Base-by-base conservation (phyloP, 35 echinoderm and acorn worm genomes). In the Holothuria glaberrima region DNA sequence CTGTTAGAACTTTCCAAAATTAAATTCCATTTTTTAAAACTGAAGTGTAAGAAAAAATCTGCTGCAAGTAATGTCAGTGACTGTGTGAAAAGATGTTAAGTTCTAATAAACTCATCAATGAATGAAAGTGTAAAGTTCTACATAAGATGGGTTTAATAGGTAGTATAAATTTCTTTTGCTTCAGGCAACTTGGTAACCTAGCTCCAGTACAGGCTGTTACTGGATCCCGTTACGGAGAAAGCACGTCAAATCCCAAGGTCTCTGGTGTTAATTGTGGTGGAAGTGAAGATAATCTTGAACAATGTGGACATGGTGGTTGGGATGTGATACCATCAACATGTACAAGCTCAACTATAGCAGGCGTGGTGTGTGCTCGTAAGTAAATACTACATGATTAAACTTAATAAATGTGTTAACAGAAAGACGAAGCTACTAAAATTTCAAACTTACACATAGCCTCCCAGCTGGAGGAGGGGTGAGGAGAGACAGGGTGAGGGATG, bases 361-460 rank as follows among this genome's bases (percentile, higher is more conserved):
- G 91, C 25, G 91, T 92, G 36, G 50, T 86, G 18, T 92, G 91
- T 59, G 41, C 91, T 26, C 85, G 91, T 92, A 65, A 92, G 91
- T 69, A 29, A 69, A 26, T 10, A 84, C 35, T 22, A 6, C 19
- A 16, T 89, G 48, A 44, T 48, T 19, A 66, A 2, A 12, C 7
- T 12, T 7, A n/a, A n/a, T n/a, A n/a, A n/a, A n/a, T n/a, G n/a
- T n/a, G n/a, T n/a, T n/a, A n/a, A n/a, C n/a, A n/a, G 52, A 83
- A 25, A 14, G 30, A 26, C 20, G 25, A n/a, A n/a, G n/a, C n/a
- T n/a, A n/a, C n/a, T n/a, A n/a, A n/a, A n/a, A n/a, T n/a, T n/a
- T n/a, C n/a, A n/a, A n/a, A n/a, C n/a, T n/a, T n/a, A n/a, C n/a
- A n/a, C n/a, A n/a, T n/a, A n/a, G n/a, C n/a, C n/a, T n/a, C n/a